Conservation (phyloP, 2,113 vertebrate genomes). For the Capricornis sumatraensis region DNA sequence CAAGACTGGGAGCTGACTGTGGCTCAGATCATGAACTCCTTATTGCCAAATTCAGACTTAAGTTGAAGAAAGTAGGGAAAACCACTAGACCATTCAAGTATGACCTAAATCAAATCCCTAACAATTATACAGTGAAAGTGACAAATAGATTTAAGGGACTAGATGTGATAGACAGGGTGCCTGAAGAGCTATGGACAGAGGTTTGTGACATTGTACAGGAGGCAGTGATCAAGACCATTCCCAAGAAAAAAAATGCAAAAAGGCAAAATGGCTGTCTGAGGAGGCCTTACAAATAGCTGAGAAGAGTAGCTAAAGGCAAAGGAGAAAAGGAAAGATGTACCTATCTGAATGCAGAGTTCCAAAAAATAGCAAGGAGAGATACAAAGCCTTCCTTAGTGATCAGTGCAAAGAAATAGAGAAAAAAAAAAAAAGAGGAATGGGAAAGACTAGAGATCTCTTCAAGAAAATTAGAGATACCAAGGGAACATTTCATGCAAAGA, state of each 20-base stretch:
- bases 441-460: background rate
- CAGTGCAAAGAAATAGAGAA: background rate
- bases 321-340: background rate
- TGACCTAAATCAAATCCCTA: background rate
- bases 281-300: background rate
- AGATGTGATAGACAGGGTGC: background rate
- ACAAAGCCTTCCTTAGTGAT: background rate
- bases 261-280: background rate
- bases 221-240: background rate
- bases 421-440: background rate
- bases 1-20: background rate
- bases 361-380: background rate
- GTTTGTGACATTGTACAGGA: background rate
- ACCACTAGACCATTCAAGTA: background rate
- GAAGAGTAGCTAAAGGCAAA: background rate
- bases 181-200: background rate
- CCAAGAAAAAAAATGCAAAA: background rate
- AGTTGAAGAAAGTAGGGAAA: background rate
- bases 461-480: background rate
- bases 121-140: background rate
- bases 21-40: background rate
- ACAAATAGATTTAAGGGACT: background rate
- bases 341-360: background rate
- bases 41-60: background rate
- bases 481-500: background rate